These are phyloP conservation scores for Streptopelia turtur DNA, from an alignment of 2,797 vertebrate genomes.

Conservation along the genomic window DNA sequence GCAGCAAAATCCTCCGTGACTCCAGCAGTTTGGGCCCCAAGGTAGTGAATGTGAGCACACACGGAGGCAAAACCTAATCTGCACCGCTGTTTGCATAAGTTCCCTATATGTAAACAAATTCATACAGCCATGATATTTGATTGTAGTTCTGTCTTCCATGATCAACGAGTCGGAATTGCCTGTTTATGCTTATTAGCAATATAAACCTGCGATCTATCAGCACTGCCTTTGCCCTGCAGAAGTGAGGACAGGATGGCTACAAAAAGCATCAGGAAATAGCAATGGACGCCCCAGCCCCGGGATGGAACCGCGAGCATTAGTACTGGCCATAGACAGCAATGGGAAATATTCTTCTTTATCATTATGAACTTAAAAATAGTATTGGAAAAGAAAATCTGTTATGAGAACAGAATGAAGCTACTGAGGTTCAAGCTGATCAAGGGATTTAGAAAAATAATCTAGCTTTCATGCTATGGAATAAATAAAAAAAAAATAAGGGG, in stretches of 20 bases:
- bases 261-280: neutral
- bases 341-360: neutral
- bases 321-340: neutral
- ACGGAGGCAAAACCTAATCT: neutral
- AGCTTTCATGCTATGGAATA: neutral
- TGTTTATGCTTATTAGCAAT: conserved; percentile 8
- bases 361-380: neutral
- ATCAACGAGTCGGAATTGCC: neutral
- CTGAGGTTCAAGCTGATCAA: neutral
- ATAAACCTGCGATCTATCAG: neutral
- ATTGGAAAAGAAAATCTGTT: conserved; percentile 22
- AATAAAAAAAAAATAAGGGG: neutral
- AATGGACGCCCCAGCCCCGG: neutral
- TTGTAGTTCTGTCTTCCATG: neutral
- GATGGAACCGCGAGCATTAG: neutral
- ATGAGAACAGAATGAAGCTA: neutral
- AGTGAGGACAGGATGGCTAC: neutral
- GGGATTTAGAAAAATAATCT: conserved; percentile 4
- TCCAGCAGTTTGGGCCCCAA: neutral
- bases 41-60: neutral
- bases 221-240: neutral
- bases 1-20: neutral
- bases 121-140: neutral
- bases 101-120: conserved; percentile 15
- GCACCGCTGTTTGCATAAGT: neutral